phyloP scores from a whole-genome alignment of 2,113 vertebrate species.

The Gnathonemus echidnorhynchus region DNA sequence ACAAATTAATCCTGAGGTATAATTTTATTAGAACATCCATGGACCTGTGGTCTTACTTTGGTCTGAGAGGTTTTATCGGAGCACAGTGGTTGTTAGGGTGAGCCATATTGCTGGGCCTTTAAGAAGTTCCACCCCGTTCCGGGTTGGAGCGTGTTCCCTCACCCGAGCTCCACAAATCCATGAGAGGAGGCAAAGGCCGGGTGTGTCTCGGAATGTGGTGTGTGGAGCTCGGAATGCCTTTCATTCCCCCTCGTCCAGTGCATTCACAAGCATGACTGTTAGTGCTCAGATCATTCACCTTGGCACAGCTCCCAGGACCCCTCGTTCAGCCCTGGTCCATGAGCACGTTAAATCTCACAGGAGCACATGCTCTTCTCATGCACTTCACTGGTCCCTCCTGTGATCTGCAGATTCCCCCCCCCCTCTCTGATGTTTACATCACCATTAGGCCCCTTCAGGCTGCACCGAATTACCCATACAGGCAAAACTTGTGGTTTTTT shows the following conservation, averaged over 20 bases:
- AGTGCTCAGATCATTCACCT: neutral
- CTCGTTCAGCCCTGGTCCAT: neutral
- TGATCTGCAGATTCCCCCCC: neutral
- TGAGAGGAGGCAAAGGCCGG: neutral
- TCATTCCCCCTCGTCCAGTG: neutral
- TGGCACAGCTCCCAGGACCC: neutral
- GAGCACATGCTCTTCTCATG: neutral
- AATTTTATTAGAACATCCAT: neutral
- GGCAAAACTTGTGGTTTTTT: neutral
- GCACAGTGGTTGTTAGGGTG: neutral
- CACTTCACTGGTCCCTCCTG: neutral
- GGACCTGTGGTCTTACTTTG: neutral
- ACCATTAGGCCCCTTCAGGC: neutral
- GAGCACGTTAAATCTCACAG: neutral
- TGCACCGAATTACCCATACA: neutral
- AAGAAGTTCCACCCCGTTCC: neutral
- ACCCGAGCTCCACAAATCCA: slow-evolving; percentile 4
- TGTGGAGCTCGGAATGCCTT: neutral
- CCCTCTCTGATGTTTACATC: neutral
- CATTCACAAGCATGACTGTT: slow-evolving; percentile 13
- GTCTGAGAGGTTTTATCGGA: neutral
- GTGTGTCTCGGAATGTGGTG: neutral
- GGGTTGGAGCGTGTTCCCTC: slow-evolving; percentile 19
- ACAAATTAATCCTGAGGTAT: neutral
- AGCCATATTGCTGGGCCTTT: neutral